Evolutionary conservation across 1,140 invertebrate species (phyloP).

Genomic region (Ditylenchus dipsaci): DNA sequence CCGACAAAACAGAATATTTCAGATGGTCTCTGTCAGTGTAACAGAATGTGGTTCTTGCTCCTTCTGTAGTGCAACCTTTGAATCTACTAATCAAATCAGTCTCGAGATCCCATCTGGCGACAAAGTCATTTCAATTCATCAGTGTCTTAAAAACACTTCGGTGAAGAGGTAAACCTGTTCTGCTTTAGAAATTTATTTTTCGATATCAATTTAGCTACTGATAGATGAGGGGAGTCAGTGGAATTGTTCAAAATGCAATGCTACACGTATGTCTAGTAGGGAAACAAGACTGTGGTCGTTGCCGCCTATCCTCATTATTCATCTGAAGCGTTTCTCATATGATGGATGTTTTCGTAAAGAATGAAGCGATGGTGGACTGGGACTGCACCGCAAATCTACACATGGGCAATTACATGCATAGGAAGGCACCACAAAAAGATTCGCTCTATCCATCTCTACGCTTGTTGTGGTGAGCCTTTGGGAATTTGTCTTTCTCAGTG

Average conservation of each 20-base stretch:
- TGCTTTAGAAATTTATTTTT: neutral
- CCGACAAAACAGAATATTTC: too few relatives aligned
- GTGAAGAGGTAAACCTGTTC: conserved; percentile 3
- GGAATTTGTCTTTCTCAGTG: neutral
- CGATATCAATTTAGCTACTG: conserved; percentile 15
- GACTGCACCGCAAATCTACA: neutral
- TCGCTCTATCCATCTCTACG: conserved; percentile 30
- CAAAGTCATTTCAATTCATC: neutral
- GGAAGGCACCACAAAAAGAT: conserved; percentile 2
- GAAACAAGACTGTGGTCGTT: conserved; percentile 31
- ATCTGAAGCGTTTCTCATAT: conserved; percentile 35
- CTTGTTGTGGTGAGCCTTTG: conserved; percentile 17
- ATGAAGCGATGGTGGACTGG: conserved; percentile 18
- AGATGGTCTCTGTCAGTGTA: neutral
- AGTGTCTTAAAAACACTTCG: conserved; percentile 12
- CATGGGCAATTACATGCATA: conserved; percentile 23
- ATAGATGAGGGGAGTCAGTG: conserved; percentile 13
- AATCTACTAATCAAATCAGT: conserved; percentile 19
- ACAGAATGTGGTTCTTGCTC: neutral
- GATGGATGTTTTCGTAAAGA: conserved; percentile 31
- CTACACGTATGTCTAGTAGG: conserved; percentile 21
- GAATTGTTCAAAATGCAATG: conserved; percentile 28
- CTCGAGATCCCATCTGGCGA: conserved; percentile 6
- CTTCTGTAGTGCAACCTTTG: conserved; percentile 7
- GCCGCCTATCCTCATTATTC: conserved; percentile 29